Percentiles rank a stretch among this genome's conserved stretches.
phyloP scores from a whole-genome alignment of 2,797 vertebrate genomes.

The Enteromius radiatus region DNA sequence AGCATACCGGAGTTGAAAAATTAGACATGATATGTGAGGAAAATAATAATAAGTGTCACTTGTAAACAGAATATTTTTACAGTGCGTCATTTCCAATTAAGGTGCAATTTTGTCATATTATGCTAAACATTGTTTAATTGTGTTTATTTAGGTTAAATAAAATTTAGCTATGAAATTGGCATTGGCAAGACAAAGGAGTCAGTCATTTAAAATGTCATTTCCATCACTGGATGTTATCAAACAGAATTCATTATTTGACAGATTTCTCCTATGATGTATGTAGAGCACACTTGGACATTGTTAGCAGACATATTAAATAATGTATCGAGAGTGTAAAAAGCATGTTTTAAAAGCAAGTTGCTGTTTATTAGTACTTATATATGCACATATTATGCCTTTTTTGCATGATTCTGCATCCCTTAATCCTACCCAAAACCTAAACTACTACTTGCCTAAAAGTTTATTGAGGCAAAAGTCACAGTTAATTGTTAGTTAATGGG shows the following conservation, averaged over 20 bases:
- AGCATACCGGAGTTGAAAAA: not conserved
- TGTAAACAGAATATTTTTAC: not conserved
- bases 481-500: not conserved
- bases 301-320: not conserved
- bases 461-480: not conserved
- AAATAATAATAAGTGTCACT: not conserved
- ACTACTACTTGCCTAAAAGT: not conserved
- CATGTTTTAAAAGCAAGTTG: not conserved
- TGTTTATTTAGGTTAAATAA: constrained; percentile 8
- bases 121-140: constrained; percentile 18
- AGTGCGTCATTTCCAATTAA: not conserved
- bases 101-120: constrained; percentile 5
- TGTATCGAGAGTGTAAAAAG: not conserved
- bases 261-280: not conserved
- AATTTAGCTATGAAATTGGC: not conserved
- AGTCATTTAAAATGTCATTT: not conserved
- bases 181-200: not conserved
- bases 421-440: not conserved
- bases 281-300: not conserved
- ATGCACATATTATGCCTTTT: not conserved
- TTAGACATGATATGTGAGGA: not conserved
- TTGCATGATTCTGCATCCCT: not conserved
- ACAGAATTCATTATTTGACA: not conserved
- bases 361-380: not conserved
- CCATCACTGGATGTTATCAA: not conserved